Percentiles rank a stretch among this genome's conserved stretches.
These are phyloP conservation scores for Characodon lateralis DNA, from an alignment of 2,797 vertebrate species.

Conservation along the genomic window DNA sequence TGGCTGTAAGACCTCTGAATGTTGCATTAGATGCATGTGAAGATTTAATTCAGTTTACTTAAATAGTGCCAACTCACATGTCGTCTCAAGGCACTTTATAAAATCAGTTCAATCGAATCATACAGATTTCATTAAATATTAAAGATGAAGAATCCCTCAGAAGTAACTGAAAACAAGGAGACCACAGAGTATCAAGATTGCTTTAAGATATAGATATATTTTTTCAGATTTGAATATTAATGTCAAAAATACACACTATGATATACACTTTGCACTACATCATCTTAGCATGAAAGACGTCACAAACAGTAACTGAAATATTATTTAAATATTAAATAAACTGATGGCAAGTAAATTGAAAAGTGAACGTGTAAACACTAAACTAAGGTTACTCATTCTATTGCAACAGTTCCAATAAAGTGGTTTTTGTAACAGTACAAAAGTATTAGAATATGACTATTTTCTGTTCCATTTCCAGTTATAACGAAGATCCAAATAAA, in stretches of 20 bases:
- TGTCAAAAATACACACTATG: conserved; percentile 99
- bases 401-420: conserved; percentile 98
- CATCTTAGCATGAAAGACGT: conserved; percentile 94
- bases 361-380: conserved; percentile 98
- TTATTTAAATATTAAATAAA: conserved; percentile 99
- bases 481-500: conserved; percentile 80
- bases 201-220: conserved; percentile 89
- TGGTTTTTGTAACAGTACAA: conserved; percentile 97
- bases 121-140: too few species aligned
- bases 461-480: conserved; percentile 89
- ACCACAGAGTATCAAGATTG: conserved; percentile 63
- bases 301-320: conserved; percentile 98
- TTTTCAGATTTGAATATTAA: conserved; percentile 97
- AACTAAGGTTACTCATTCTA: conserved; percentile 93
- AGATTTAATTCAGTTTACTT: too few species aligned
- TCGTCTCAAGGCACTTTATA: too few species aligned
- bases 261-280: conserved; percentile 99
- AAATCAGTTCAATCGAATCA: too few species aligned
- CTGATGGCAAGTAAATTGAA: conserved; percentile 83
- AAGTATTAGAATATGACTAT: conserved; percentile 87
- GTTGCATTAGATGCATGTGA: too few species aligned
- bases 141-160: neutral
- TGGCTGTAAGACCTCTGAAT: too few species aligned
- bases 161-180: conserved; percentile 48
- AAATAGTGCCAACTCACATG: too few species aligned